A percentile compares a stretch with the other conserved stretches of the same genome.
Conservation (phyloP, 2,113 vertebrate species). For the Xyliphius kryptos region DNA sequence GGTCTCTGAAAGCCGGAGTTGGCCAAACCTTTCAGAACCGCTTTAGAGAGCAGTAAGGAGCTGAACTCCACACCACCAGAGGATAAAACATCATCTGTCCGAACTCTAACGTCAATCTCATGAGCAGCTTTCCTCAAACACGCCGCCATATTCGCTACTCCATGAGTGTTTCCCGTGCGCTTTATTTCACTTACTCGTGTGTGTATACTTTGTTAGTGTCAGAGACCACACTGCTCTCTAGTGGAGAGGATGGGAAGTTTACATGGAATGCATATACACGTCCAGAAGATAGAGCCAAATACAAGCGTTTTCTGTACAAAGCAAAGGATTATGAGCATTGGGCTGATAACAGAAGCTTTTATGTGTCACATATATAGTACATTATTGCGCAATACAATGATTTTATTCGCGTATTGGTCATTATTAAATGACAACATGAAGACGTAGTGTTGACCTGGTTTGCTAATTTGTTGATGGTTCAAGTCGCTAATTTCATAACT, state of each 20-base stretch:
- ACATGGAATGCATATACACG: background rate
- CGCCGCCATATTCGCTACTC: constrained; percentile 56
- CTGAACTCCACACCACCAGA: constrained; percentile 74
- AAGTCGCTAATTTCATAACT: too few species aligned
- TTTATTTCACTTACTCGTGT: background rate
- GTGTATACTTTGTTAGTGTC: background rate
- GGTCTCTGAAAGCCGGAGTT: constrained; percentile 81
- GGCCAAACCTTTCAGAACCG: constrained; percentile 79
- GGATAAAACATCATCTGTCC: constrained; percentile 79
- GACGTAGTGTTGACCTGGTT: too few species aligned
- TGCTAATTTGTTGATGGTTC: too few species aligned
- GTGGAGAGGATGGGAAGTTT: background rate
- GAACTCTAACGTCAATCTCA: constrained; percentile 63
- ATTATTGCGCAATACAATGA: too few species aligned
- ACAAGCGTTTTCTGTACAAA: too few species aligned
- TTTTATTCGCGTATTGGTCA: too few species aligned
- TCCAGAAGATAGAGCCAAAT: constrained; percentile 18
- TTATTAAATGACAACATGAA: too few species aligned
- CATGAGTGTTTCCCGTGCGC: too few species aligned
- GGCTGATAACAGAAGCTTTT: too few species aligned
- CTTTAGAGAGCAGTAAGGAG: constrained; percentile 78
- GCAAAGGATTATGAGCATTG: too few species aligned
- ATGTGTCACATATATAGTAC: too few species aligned
- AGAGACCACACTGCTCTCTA: background rate
- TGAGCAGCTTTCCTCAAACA: constrained; percentile 62